Percentiles rank a stretch among this genome's conserved stretches.
Conservation (phyloP, 2,797 vertebrate genomes). For the Halcyon smyrnensis region DNA sequence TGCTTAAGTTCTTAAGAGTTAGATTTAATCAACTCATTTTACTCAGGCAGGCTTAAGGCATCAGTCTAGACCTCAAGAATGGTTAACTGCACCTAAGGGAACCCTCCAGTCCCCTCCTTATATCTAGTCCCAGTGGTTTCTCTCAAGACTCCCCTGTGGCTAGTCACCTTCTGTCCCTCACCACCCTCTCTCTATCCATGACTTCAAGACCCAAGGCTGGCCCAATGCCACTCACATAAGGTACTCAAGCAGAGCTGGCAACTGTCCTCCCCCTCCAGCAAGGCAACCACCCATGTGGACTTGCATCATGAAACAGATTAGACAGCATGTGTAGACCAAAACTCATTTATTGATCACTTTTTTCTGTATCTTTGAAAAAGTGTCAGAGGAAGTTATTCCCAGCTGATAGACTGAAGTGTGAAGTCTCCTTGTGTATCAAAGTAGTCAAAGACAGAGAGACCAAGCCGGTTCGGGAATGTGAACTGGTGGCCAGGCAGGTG, state of each 20-base stretch:
- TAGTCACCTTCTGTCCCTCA: neutral
- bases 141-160: neutral
- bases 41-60: neutral
- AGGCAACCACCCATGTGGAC: neutral
- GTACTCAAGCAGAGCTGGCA: neutral
- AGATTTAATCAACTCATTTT: neutral
- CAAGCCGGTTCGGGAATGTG: conserved; percentile 76
- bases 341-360: conserved; percentile 61
- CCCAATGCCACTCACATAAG: neutral
- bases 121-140: neutral
- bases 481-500: conserved; percentile 73
- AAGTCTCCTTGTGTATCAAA: conserved; percentile 73
- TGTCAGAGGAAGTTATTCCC: conserved; percentile 55
- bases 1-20: neutral
- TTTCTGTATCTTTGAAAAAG: neutral
- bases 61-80: neutral
- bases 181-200: neutral
- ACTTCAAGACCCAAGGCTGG: neutral
- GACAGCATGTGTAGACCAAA: conserved; percentile 7
- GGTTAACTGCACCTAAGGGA: accelerated
- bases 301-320: neutral
- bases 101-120: neutral
- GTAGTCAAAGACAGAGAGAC: conserved; percentile 68
- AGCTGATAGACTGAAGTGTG: conserved; percentile 65
- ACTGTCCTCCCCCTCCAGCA: neutral